Evolutionary conservation across 1,140 invertebrate species (phyloP), one percentile per base, ranked within the genome.

Genomic region (Hylaeus volcanicus): DNA sequence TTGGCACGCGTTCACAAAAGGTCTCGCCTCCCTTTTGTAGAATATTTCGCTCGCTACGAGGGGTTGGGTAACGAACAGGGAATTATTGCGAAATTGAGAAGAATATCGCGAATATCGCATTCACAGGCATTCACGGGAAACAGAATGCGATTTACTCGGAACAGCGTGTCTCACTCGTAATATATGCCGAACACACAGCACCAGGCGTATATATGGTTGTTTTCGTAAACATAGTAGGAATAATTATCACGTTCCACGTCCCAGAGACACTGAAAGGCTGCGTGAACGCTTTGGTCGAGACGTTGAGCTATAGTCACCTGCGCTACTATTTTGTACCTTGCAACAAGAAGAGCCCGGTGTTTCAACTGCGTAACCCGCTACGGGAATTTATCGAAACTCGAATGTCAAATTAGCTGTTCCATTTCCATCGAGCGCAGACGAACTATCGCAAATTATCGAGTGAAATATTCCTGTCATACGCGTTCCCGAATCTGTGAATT

Each of bases 231-330:
- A 53, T 87, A 81, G 82, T 89, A 90, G 53, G 88, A 90, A 79
- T 90, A 90, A 90, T 90, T 90, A 82, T 90, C 88, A 60, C 76
- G 82, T 8, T 87, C 78, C 71, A 66, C 73, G 55, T 89, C 88
- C 87, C 89, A 87, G 56, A 88, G 87, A 70, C 88, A 87, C 72
- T 86, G 77, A n/a, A 84, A 82, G 48, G 66, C 80, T 63, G 77
- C 63, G 71, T 84, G 73, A 60, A 86, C 71, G 61, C 83, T 79
- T 87, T 90, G 89, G 65, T 85, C 78, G 53, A 80, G 68, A 72
- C 81, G 81, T 43, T 90, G 88, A 48, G 88, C 76, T 81, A 90
- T 86, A 43, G 63, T 78, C 68, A 78, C 85, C 71, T 89, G 88
- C 53, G 74, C 74, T 77, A 88, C 85, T 58, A 87, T 37, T 69